Percentiles rank a stretch among this genome's conserved stretches.
Evolutionary conservation across 2,113 vertebrate species (phyloP).

Genomic region (Tragulus kanchil): DNA sequence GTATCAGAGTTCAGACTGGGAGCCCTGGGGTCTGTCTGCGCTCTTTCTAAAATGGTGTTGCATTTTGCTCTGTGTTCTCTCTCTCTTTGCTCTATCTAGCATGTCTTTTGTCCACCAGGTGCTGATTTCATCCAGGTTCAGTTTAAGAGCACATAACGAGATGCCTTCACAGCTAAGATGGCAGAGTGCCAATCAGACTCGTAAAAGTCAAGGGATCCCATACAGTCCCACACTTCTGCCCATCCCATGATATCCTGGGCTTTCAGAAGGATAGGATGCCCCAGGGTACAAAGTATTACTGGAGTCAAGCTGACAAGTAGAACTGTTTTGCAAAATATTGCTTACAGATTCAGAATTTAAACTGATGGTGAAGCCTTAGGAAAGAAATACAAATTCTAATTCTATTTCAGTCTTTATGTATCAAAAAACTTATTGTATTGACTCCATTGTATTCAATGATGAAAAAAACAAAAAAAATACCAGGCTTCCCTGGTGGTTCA

Average conservation of each 20-base stretch:
- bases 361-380: neutral
- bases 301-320: neutral
- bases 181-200: neutral
- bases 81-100: neutral
- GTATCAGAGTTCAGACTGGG: neutral
- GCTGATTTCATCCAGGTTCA: neutral
- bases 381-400: slow-evolving; percentile 68
- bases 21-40: neutral
- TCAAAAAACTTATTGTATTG: neutral
- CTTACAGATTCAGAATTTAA: slow-evolving; percentile 38
- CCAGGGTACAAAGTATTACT: neutral
- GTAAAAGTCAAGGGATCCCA: neutral
- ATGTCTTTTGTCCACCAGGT: neutral
- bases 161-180: neutral
- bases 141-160: neutral
- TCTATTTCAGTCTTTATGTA: slow-evolving; percentile 52
- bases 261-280: neutral
- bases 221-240: fast-evolving
- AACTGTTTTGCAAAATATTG: slow-evolving; percentile 20
- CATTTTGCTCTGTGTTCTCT: neutral
- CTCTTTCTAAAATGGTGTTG: neutral
- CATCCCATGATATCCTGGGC: neutral
- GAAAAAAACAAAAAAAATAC: neutral
- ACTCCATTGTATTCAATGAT: slow-evolving; percentile 40
- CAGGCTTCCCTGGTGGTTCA: too few relatives aligned